Conservation (phyloP, 2,888 invertebrate species). For the Zhuqinia jingwanae region DNA sequence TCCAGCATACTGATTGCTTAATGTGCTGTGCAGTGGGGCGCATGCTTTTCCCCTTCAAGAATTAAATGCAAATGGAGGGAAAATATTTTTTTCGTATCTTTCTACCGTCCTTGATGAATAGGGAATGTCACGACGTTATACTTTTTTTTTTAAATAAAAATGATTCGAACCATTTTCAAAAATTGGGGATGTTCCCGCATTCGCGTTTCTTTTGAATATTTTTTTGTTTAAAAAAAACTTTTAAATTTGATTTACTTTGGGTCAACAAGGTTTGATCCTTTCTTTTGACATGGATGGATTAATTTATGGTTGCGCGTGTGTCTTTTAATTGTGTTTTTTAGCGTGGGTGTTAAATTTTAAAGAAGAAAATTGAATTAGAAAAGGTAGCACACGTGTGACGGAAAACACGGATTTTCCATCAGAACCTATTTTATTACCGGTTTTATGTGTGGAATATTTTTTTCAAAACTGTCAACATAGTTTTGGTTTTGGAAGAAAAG, state of each 20-base stretch:
- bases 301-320: constrained; percentile 22
- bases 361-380: constrained; percentile 1
- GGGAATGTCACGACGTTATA: constrained; percentile 1
- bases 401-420: constrained; percentile 37
- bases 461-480: background rate
- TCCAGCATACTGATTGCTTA: constrained; percentile 1
- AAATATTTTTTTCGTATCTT: background rate
- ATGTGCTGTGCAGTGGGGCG: constrained; percentile 1
- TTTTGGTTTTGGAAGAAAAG: background rate
- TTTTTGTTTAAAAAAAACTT: background rate
- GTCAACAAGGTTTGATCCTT: constrained; percentile 47
- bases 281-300: constrained; percentile 33
- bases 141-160: background rate
- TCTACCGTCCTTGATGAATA: constrained; percentile 43
- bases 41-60: constrained; percentile 1
- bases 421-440: background rate
- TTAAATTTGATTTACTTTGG: background rate
- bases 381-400: constrained; percentile 4
- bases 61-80: constrained; percentile 16
- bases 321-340: background rate
- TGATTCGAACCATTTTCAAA: background rate
- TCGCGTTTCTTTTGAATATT: constrained; percentile 3
- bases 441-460: background rate
- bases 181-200: background rate
- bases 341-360: background rate